Percentiles rank a stretch among this genome's conserved stretches.
phyloP scores from a whole-genome alignment of 2,888 invertebrate genomes.

The Microctonus aethiopoides region DNA sequence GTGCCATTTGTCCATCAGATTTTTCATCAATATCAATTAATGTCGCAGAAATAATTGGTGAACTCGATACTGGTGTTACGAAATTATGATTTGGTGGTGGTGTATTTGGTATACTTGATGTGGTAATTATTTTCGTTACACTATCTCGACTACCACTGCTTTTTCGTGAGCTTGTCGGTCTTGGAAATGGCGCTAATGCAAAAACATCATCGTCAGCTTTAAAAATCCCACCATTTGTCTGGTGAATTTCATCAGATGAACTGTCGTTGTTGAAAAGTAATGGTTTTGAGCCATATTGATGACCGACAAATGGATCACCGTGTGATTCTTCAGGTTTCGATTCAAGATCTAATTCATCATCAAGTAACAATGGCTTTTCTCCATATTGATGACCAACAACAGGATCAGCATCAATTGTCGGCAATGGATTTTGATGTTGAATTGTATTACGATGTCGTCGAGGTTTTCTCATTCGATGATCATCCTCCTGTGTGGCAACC shows the following conservation, averaged over 20 bases:
- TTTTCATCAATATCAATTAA: conserved; percentile 49
- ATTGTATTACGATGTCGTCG: conserved; percentile 61
- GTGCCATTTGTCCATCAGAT: not conserved
- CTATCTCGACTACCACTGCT: conserved; percentile 48
- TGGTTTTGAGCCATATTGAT: conserved; percentile 79
- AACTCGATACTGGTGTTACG: conserved; percentile 45
- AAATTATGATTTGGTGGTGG: conserved; percentile 47
- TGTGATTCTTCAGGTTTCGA: conserved; percentile 63
- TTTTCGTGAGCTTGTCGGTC: conserved; percentile 52
- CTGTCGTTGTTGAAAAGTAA: conserved; percentile 71
- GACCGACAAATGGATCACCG: conserved; percentile 74
- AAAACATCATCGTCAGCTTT: conserved; percentile 72
- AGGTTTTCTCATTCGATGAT: conserved; percentile 68
- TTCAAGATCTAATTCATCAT: conserved; percentile 81
- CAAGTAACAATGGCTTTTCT: conserved; percentile 78
- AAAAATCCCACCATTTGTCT: conserved; percentile 48
- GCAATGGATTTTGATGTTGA: conserved; percentile 50
- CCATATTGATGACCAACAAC: conserved; percentile 82
- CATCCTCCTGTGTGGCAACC: conserved; percentile 74
- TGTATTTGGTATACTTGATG: conserved; percentile 39
- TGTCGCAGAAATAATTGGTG: conserved; percentile 48
- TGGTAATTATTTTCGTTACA: conserved; percentile 28
- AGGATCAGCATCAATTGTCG: conserved; percentile 58
- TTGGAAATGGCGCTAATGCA: conserved; percentile 76
- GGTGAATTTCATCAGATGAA: conserved; percentile 52